A percentile compares a stretch with the other conserved stretches of the same genome.
phyloP scores from a whole-genome alignment of 2,113 vertebrate genomes.

The Oryzias javanicus region DNA sequence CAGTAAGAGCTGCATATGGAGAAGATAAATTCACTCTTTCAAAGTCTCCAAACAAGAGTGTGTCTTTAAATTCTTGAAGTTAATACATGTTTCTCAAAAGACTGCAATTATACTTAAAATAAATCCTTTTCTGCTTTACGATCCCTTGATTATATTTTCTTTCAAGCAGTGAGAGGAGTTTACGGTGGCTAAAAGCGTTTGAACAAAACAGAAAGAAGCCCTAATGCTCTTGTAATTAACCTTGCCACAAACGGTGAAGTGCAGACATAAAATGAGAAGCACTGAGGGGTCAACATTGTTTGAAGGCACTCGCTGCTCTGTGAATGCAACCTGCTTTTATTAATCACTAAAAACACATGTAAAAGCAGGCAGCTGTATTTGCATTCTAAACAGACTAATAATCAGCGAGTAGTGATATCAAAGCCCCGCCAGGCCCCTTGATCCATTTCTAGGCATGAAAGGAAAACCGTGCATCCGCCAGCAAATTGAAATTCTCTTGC shows the following conservation, averaged over 20 bases:
- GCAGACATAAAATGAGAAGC: slow-evolving; percentile 47
- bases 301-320: slow-evolving; percentile 41
- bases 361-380: slow-evolving; percentile 51
- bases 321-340: slow-evolving; percentile 61
- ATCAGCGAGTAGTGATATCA: slow-evolving; percentile 57
- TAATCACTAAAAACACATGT: slow-evolving; percentile 33
- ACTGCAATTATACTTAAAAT: slow-evolving; percentile 3
- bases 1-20: too few species aligned
- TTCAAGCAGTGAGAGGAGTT: background rate
- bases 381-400: slow-evolving; percentile 58
- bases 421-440: slow-evolving; percentile 53
- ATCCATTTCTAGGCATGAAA: slow-evolving; percentile 54
- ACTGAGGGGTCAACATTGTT: slow-evolving; percentile 53
- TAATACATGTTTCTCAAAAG: background rate
- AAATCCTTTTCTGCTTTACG: background rate
- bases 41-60: too few species aligned
- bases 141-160: slow-evolving; percentile 7
- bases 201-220: slow-evolving; percentile 39
- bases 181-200: slow-evolving; percentile 15
- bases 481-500: slow-evolving; percentile 40
- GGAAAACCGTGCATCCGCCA: slow-evolving; percentile 43
- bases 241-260: slow-evolving; percentile 41
- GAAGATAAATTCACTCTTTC: too few species aligned
- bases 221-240: slow-evolving; percentile 36
- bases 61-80: background rate